phyloP scores from a whole-genome alignment of 2,113 vertebrate genomes.

The Neotragus pygmaeus region DNA sequence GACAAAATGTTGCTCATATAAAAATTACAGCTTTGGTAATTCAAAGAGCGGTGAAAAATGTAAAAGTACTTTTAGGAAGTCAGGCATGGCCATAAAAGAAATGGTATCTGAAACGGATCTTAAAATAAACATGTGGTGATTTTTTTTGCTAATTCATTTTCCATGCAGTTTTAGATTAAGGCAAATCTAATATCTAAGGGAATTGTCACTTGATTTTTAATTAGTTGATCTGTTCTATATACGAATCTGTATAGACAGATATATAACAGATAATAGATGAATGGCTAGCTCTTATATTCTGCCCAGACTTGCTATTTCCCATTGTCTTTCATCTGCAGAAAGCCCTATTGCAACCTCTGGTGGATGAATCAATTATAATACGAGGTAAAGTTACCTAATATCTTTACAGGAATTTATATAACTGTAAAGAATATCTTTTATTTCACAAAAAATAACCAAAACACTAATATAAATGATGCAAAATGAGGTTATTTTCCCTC shows the following conservation, averaged over 20 bases:
- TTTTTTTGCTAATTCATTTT: conserved; percentile 47
- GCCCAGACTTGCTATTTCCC: not conserved
- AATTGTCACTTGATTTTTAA: conserved; percentile 26
- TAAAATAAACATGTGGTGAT: conserved; percentile 8
- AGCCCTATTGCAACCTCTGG: conserved; percentile 71
- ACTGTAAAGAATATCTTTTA: not conserved
- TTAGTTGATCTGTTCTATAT: not conserved
- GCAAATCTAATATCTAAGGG: conserved; percentile 20
- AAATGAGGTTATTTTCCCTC: not conserved
- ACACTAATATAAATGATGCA: not conserved
- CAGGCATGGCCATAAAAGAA: not conserved
- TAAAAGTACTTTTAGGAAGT: conserved; percentile 33
- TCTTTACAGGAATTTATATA: not conserved
- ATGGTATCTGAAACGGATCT: conserved; percentile 12
- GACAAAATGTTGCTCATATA: not conserved
- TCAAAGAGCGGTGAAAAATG: not conserved
- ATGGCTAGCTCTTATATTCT: conserved; percentile 14
- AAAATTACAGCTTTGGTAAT: not conserved
- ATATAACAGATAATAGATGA: not conserved
- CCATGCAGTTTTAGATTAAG: conserved; percentile 49
- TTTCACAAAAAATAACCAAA: not conserved
- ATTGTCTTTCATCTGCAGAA: conserved; percentile 57
- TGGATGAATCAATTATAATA: conserved; percentile 72
- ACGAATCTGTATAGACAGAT: not conserved
- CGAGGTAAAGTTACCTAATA: not conserved